Evolutionary conservation across 2,888 invertebrate species (phyloP), one percentile per base, ranked within the genome.

Genomic region (Caenorhabditis sinica): DNA sequence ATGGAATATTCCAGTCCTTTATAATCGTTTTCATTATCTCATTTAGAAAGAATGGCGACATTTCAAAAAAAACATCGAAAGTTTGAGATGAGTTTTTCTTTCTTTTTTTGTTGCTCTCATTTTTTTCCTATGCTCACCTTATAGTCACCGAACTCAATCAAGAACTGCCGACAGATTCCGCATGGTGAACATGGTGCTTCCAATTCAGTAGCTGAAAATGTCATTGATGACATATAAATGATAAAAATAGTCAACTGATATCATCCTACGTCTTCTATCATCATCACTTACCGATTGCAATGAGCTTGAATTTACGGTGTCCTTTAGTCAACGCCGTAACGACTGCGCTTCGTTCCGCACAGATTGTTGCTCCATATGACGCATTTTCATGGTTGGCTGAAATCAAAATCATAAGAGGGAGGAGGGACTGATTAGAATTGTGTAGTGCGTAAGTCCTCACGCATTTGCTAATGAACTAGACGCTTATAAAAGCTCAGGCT

Each of bases 361-460:
- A 90, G 56, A 90, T 90, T 23, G 89, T 90, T 0, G 96, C 95
- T 0, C 96, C 95, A 89, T 95, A 96, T 0, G 96, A 95, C 0
- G 95, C 95, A 93, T 96, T 98, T 93, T 99, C 99, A 25, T 98
- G 95, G 93, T 99, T 99, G 25, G 85, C 85, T 83, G 63, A 30
- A 83, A 49, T 49, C 40, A 13, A 40, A 40, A 49, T 49, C 49
- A 49, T 49, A 49, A 49, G 49, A 33, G 20, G 13, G 13, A 40
- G 13, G 13, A 40, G 13, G 13, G 20, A n/a, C 43, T 60, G 25
- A 65, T 53, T 74, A 30, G 4, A 30, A 33, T 30, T 15, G 11
- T 56, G 56, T 56, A 28, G 75, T 56, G 28, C 58, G 33, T 33
- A 60, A 33, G 15, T 33, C 33, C 33, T 51, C 25, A 25, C 36